A percentile compares a stretch with the other conserved stretches of the same genome.
These are phyloP conservation scores for Tragelaphus imberbis DNA, from an alignment of 2,113 vertebrate species.

Conservation along the genomic window DNA sequence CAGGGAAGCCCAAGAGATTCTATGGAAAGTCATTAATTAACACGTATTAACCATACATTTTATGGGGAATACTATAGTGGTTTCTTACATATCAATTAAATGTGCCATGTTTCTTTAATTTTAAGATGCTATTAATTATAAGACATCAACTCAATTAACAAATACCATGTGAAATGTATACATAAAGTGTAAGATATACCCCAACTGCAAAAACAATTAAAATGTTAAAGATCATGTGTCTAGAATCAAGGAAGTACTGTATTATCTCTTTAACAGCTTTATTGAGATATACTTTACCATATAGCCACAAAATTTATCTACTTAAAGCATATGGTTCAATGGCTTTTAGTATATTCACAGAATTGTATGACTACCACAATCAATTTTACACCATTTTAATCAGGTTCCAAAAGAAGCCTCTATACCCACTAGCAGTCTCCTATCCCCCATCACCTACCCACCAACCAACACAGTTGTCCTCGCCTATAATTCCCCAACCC, in stretches of 20 bases:
- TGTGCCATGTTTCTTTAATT: neutral
- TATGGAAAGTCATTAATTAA: neutral
- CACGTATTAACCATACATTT: neutral
- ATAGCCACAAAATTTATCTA: neutral
- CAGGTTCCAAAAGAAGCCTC: neutral
- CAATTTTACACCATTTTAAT: neutral
- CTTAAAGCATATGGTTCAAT: neutral
- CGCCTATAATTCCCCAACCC: neutral
- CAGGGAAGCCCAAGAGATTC: neutral
- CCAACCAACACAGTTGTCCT: neutral
- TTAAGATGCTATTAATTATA: neutral
- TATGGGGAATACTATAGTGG: neutral
- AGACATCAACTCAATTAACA: neutral
- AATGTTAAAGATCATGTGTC: neutral
- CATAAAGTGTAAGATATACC: neutral
- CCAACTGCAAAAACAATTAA: neutral
- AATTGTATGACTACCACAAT: neutral
- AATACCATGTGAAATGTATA: neutral
- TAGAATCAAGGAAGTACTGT: neutral
- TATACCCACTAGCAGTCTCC: neutral
- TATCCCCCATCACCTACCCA: neutral
- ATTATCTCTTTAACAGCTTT: neutral
- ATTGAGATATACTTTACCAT: neutral
- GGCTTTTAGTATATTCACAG: neutral
- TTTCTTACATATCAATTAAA: neutral